These are phyloP conservation scores for Drosophila aldrichi DNA, from an alignment of 2,888 invertebrate genomes.

Conservation along the genomic window DNA sequence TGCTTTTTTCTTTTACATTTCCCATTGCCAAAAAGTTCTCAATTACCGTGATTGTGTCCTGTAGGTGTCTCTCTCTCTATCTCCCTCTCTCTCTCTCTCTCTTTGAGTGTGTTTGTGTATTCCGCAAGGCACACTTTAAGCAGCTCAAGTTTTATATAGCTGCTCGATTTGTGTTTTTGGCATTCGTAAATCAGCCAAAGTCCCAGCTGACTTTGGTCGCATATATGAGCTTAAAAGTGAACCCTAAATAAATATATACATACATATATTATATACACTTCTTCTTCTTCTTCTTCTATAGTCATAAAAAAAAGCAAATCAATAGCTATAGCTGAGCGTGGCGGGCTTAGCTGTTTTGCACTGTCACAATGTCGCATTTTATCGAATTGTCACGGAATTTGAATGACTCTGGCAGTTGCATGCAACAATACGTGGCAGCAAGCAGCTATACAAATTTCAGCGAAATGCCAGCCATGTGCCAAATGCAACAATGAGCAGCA, in stretches of 20 bases:
- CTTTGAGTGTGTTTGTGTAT: slow-evolving; percentile 19
- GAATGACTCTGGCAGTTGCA: slow-evolving; percentile 37
- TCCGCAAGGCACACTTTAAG: slow-evolving; percentile 59
- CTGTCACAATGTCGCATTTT: slow-evolving; percentile 17
- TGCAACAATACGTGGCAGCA: slow-evolving; percentile 29
- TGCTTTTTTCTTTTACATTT: slow-evolving; percentile 21
- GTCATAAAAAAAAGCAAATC: not conserved
- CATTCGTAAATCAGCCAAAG: slow-evolving; percentile 56
- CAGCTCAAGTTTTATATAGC: slow-evolving; percentile 50
- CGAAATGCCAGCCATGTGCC: slow-evolving; percentile 44
- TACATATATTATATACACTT: not conserved
- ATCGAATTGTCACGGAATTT: slow-evolving; percentile 38
- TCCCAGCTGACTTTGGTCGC: slow-evolving; percentile 30
- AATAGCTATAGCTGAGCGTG: not conserved
- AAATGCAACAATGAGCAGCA: slow-evolving; percentile 37
- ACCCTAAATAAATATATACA: not conserved
- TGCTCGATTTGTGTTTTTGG: slow-evolving; percentile 27
- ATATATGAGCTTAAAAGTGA: slow-evolving; percentile 4
- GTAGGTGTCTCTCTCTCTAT: slow-evolving; percentile 18
- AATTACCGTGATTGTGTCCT: slow-evolving; percentile 67
- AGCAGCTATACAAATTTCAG: slow-evolving; percentile 44
- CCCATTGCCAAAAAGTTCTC: slow-evolving; percentile 62
- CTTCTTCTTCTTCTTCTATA: not conserved
- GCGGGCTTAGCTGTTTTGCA: not conserved
- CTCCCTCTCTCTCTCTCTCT: slow-evolving; percentile 5